Evolutionary conservation across 2,797 vertebrate species (phyloP).

Genomic region (Nasua narica): DNA sequence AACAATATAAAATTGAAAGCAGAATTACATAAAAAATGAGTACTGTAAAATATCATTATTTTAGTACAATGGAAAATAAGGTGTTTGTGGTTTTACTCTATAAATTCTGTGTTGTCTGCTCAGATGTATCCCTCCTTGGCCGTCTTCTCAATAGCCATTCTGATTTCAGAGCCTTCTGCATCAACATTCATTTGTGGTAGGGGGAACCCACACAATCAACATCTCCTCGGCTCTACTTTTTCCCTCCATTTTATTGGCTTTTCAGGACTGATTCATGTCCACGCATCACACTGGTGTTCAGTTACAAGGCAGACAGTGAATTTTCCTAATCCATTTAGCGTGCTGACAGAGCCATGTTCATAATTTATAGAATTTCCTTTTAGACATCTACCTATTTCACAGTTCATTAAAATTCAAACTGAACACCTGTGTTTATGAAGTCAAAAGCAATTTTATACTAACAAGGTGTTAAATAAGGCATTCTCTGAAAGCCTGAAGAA

Average conservation of each 20-base stretch:
- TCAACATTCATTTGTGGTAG: constrained; percentile 63
- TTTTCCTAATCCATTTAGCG: constrained; percentile 78
- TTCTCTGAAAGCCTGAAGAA: constrained; percentile 66
- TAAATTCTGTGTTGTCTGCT: constrained; percentile 78
- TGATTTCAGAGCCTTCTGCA: constrained; percentile 63
- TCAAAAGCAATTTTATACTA: constrained; percentile 74
- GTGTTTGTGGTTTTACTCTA: constrained; percentile 77
- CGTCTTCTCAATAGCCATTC: constrained; percentile 72
- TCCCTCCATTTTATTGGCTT: constrained; percentile 73
- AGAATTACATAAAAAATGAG: constrained; percentile 79
- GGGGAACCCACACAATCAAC: constrained; percentile 57
- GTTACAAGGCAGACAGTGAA: constrained; percentile 64
- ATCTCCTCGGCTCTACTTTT: constrained; percentile 55
- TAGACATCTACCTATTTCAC: constrained; percentile 79
- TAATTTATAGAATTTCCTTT: constrained; percentile 78
- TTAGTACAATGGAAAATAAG: constrained; percentile 81
- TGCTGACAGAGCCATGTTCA: constrained; percentile 67
- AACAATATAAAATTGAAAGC: constrained; percentile 80
- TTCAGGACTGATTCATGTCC: constrained; percentile 66
- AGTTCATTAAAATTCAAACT: constrained; percentile 75
- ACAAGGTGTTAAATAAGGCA: constrained; percentile 69
- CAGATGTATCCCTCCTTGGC: constrained; percentile 68
- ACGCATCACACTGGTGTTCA: constrained; percentile 55
- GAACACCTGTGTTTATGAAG: constrained; percentile 75
- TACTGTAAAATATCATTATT: constrained; percentile 78